These are phyloP conservation scores for Drosophila tristis DNA, from an alignment of 1,140 invertebrate genomes.

Conservation along the genomic window DNA sequence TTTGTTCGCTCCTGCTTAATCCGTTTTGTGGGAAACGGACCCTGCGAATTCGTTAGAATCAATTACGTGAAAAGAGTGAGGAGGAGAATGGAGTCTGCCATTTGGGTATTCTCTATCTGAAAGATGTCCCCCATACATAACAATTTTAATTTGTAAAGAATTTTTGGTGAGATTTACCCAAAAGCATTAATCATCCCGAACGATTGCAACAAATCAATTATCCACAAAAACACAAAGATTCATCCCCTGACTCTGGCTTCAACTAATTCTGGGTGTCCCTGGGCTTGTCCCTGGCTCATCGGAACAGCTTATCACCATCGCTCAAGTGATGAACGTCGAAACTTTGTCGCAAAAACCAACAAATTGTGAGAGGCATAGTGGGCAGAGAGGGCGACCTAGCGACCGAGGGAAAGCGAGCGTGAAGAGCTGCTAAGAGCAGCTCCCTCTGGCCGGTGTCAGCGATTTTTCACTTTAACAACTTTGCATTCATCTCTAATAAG, in stretches of 20 bases:
- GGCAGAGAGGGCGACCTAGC: neutral
- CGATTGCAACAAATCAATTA: constrained; percentile 44
- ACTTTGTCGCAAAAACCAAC: constrained; percentile 36
- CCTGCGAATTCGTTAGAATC: constrained; percentile 21
- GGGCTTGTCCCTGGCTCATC: constrained; percentile 18
- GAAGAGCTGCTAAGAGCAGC: constrained; percentile 9
- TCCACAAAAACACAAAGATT: constrained; percentile 22
- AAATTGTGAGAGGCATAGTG: constrained; percentile 16
- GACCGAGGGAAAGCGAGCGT: neutral
- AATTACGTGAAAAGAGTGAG: constrained; percentile 22
- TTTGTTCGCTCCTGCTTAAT: too few relatives aligned
- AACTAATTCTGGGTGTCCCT: constrained; percentile 39
- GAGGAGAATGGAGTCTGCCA: neutral
- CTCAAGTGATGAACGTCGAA: constrained; percentile 45
- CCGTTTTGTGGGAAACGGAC: too few relatives aligned
- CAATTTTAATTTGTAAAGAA: neutral
- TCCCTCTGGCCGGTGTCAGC: constrained; percentile 17
- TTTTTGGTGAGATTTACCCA: constrained; percentile 27
- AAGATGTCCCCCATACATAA: too few relatives aligned
- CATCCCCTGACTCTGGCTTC: neutral
- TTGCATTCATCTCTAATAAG: constrained; percentile 55
- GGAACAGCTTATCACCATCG: constrained; percentile 43
- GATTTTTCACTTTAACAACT: constrained; percentile 54
- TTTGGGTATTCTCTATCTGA: neutral
- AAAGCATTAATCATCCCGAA: constrained; percentile 42